phyloP scores from a whole-genome alignment of 2,113 vertebrate genomes.

The Oncorhynchus masou region DNA sequence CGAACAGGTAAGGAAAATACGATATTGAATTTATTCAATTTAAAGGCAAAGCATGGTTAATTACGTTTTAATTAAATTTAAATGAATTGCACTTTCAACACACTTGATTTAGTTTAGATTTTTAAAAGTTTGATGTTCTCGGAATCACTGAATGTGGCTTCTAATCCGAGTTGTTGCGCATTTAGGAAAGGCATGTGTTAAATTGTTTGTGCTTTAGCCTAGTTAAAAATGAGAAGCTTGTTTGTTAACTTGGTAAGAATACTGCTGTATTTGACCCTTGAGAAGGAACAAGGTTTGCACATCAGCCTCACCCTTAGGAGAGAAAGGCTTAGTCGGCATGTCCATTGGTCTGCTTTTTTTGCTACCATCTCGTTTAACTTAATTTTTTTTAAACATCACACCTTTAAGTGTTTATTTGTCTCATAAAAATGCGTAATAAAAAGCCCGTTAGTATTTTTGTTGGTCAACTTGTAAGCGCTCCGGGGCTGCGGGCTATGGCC shows the following conservation, averaged over 20 bases:
- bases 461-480: not conserved
- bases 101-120: no score
- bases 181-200: not conserved
- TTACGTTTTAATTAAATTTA: not conserved
- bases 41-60: not conserved
- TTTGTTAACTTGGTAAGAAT: not conserved
- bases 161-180: slow-evolving; percentile 1
- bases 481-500: slow-evolving; percentile 48
- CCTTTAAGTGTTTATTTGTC: not conserved
- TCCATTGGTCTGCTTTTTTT: not conserved
- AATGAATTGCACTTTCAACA: not conserved
- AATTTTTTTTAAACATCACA: no score
- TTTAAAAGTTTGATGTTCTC: not conserved
- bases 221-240: not conserved
- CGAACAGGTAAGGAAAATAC: slow-evolving; percentile 58
- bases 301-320: not conserved
- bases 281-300: not conserved
- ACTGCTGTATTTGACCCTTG: not conserved
- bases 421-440: not conserved
- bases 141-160: not conserved
- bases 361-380: no score
- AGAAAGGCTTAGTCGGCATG: not conserved
- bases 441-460: not conserved
- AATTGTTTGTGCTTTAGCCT: not conserved
- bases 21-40: not conserved